phyloP scores from a whole-genome alignment of 2,888 invertebrate species.

The Nephrotoma appendiculata region DNA sequence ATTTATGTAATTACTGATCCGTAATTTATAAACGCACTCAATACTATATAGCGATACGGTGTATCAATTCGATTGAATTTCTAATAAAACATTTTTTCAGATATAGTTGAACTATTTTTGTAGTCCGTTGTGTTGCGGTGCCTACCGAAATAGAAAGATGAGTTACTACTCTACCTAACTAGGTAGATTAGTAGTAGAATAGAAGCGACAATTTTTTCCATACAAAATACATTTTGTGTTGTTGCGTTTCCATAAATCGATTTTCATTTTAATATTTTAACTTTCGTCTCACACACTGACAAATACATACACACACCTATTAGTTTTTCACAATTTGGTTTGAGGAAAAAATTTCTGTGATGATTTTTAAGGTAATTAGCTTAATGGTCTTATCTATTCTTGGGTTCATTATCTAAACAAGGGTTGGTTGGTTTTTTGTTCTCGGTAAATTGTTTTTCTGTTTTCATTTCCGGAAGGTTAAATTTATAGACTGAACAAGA shows the following conservation, averaged over 20 bases:
- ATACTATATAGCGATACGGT: background rate
- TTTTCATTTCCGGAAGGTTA: background rate
- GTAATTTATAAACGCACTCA: background rate
- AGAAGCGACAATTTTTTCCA: background rate
- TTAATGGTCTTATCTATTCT: background rate
- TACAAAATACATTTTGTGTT: background rate
- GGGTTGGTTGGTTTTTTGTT: background rate
- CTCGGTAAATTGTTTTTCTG: background rate
- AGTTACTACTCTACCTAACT: too few relatives aligned
- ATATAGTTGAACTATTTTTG: background rate
- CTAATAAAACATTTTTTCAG: background rate
- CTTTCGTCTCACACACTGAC: background rate
- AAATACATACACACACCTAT: background rate
- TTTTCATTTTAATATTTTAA: background rate
- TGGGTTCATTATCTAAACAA: background rate
- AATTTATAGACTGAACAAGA: background rate
- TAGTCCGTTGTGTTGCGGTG: background rate
- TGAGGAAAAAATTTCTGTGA: background rate
- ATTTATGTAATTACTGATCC: background rate
- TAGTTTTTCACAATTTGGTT: background rate
- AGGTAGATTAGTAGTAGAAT: background rate
- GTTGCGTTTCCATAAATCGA: background rate
- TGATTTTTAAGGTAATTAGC: background rate
- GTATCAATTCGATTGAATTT: background rate
- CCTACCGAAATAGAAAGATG: background rate